Evolutionary conservation across 2,888 invertebrate genomes (phyloP), one percentile per base, ranked within the genome.

Genomic region (Xylocampa areola): DNA sequence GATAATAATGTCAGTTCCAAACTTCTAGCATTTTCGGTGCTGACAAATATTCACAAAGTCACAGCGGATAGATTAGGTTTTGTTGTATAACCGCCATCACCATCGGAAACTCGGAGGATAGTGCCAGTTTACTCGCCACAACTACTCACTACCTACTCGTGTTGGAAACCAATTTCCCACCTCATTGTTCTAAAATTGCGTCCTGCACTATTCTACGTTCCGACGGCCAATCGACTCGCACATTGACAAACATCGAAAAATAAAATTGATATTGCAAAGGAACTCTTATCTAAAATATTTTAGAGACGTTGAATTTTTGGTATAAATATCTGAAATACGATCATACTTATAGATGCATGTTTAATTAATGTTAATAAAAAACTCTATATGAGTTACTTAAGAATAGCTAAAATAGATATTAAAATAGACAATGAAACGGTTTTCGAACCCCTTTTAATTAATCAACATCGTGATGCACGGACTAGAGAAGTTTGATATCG

Each of bases 131-230:
- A 32, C 53, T 39, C 43, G 57, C 72, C 61, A 61, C 60, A 45
- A 65, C 55, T 63, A 50, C 37, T 68, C 54, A 51, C 66, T 57
- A 70, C 65, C 76, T 74, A 76, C 76, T 76, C 75, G 72, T 62
- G 76, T 66, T 71, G 45, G 82, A 85, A 89, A 86, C 84, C 90
- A 89, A 91, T 90, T 89, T 88, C 85, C 85, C 80, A 85, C 80
- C 81, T 86, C 86, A 88, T 90, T 90, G 89, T 91, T 90, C 87
- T 87, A 86, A 87, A 89, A 89, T 90, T 88, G 85, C 82, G 79
- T 82, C 82, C 79, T 83, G 76, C 80, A 64, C 73, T 64, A 65
- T 65, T 67, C 67, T 69, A 79, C 66, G 60, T 82, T 75, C 73
- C 74, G 65, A 78, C 78, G 79, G 77, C 78, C 76, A 78, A 78